Evolutionary conservation across 92 coral and sea anemone genomes (phyloP).

Genomic region (Palythoa caribaeorum): DNA sequence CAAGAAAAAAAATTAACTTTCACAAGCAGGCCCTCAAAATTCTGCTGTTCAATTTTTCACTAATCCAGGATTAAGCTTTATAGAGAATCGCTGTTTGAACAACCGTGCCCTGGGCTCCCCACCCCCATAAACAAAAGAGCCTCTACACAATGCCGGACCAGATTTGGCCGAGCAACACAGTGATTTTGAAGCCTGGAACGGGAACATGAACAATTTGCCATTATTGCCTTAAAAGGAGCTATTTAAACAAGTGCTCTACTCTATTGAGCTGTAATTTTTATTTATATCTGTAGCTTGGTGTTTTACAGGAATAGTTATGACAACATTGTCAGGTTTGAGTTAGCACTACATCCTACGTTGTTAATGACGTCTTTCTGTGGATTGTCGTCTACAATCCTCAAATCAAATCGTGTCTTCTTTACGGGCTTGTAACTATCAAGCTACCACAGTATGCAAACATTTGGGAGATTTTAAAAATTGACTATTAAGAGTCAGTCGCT

Average conservation of each 20-base stretch:
- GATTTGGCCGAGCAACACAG: not conserved
- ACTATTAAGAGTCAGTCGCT: not conserved
- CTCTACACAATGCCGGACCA: too few species aligned
- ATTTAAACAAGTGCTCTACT: not conserved
- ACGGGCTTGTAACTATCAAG: not conserved
- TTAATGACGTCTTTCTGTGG: not conserved
- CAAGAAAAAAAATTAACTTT: too few species aligned
- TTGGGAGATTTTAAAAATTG: not conserved
- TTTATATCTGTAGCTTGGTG: too few species aligned
- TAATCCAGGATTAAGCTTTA: too few species aligned
- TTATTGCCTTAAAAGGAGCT: not conserved
- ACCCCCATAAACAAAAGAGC: too few species aligned
- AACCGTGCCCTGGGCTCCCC: too few species aligned
- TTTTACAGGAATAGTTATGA: not conserved
- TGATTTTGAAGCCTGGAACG: not conserved
- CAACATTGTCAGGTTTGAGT: not conserved
- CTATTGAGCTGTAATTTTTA: not conserved
- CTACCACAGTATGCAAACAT: not conserved
- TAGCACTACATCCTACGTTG: not conserved
- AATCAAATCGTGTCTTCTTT: not conserved
- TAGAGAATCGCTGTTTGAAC: too few species aligned
- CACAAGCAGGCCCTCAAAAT: too few species aligned
- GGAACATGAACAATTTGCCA: not conserved
- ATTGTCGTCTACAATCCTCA: not conserved
- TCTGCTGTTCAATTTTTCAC: too few species aligned